Conservation (phyloP, 2,113 vertebrate genomes). For the sheep (Ovis aries) region ARS-UI_Ramb_v3.0 NC_056056.1:158793001-158793500, state of each 20-base stretch:
- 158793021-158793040: not conserved
- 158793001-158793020: not conserved
- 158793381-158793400: slow-evolving; percentile 4
- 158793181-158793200: not conserved
- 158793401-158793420: not conserved
- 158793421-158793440: not conserved
- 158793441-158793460: not conserved
- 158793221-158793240: not conserved
- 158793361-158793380: slow-evolving; percentile 17
- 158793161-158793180: not conserved
- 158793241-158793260: not conserved
- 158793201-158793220: not conserved
- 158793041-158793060: not conserved
- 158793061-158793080: not conserved
- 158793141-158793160: not conserved
- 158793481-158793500: not conserved
- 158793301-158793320: slow-evolving; percentile 16
- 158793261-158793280: slow-evolving; percentile 23
- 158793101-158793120: not conserved
- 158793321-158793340: not conserved
- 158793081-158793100: not conserved
- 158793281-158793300: slow-evolving; percentile 14
- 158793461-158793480: not conserved
- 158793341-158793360: slow-evolving; percentile 30
- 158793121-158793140: not conserved